These are phyloP conservation scores for Hipposideros larvatus DNA, from an alignment of 2,797 vertebrate genomes.

Conservation along the genomic window DNA sequence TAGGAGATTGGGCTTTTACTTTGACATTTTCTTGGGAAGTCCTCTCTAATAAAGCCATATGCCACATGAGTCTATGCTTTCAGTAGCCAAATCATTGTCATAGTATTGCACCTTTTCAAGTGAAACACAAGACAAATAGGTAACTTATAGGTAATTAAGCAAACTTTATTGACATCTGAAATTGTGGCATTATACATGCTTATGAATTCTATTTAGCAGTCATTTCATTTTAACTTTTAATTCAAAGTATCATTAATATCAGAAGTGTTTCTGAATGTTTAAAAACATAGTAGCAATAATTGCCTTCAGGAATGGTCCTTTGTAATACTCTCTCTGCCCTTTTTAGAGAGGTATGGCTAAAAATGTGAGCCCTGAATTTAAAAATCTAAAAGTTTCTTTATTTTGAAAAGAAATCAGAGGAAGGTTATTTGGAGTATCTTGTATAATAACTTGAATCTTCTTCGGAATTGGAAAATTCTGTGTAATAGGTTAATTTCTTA, in stretches of 20 bases:
- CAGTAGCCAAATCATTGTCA: background rate
- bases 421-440: background rate
- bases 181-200: background rate
- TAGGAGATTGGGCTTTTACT: slow-evolving; percentile 85
- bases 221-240: slow-evolving; percentile 40
- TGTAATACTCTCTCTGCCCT: background rate
- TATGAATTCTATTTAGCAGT: slow-evolving; percentile 15
- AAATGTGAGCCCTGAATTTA: background rate
- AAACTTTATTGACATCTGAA: slow-evolving; percentile 38
- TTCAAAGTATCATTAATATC: slow-evolving; percentile 13
- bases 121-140: background rate
- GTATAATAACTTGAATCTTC: background rate
- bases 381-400: background rate
- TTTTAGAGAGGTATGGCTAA: background rate
- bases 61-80: background rate
- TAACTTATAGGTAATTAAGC: background rate
- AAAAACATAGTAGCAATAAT: background rate
- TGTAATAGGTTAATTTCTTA: slow-evolving; percentile 50
- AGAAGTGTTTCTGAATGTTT: background rate
- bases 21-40: background rate
- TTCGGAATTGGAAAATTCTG: slow-evolving; percentile 14
- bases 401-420: background rate
- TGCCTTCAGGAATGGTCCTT: background rate
- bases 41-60: background rate
- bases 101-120: background rate